phyloP scores from a whole-genome alignment of 1,140 invertebrate species.

The Ptiloglossa arizonensis region DNA sequence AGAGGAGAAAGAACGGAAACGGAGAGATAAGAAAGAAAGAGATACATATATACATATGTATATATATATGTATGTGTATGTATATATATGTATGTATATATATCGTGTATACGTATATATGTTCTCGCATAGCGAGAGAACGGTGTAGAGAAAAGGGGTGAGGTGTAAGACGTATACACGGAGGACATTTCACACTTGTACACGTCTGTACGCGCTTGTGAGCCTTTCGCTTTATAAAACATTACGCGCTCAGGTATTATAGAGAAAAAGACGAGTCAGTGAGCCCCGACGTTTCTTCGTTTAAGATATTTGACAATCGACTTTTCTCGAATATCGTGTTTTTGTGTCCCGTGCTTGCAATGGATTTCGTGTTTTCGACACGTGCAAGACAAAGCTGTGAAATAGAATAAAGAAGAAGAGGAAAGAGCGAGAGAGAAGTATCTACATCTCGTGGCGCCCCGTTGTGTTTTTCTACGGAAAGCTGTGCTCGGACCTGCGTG shows the following conservation, averaged over 20 bases:
- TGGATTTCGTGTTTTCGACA: conserved; percentile 49
- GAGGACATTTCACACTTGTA: conserved; percentile 65
- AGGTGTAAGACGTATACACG: conserved; percentile 50
- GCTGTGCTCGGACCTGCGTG: conserved; percentile 52
- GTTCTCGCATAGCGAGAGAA: conserved; percentile 36
- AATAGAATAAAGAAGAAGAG: conserved; percentile 51
- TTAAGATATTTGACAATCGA: not conserved
- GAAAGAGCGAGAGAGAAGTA: conserved; percentile 57
- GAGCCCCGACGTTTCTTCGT: not conserved
- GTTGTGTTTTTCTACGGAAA: conserved; percentile 75
- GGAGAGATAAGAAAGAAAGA: conserved; percentile 55
- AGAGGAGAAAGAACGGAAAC: conserved; percentile 35
- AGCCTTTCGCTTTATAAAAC: conserved; percentile 57
- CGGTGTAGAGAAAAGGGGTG: conserved; percentile 40
- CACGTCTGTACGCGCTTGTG: conserved; percentile 23
- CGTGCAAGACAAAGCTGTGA: conserved; percentile 53
- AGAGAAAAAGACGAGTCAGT: conserved; percentile 1
- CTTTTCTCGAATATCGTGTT: conserved; percentile 40
- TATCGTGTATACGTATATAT: conserved; percentile 55
- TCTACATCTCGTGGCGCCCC: conserved; percentile 76
- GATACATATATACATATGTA: conserved; percentile 7
- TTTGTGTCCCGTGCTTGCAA: conserved; percentile 6
- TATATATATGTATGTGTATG: not conserved
- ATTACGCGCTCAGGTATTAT: conserved; percentile 22
- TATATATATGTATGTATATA: conserved; percentile 40